A percentile compares a stretch with the other conserved stretches of the same genome.
phyloP scores from a whole-genome alignment of 2,888 invertebrate species.

The Petrolisthes manimaculis region DNA sequence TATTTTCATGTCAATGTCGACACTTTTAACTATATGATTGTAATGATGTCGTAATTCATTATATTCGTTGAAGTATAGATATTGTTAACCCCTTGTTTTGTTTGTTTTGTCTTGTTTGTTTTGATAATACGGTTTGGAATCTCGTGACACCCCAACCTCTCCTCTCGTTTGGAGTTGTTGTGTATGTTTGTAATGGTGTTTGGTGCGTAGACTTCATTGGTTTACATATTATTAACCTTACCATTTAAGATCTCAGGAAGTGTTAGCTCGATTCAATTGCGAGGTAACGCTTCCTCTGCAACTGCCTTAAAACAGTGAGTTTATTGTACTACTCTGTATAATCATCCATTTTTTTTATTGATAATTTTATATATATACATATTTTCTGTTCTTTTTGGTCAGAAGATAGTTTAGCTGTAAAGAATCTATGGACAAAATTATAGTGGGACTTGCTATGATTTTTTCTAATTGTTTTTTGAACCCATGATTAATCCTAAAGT shows the following conservation, averaged over 20 bases:
- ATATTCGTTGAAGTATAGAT: too few species aligned
- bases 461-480: not conserved
- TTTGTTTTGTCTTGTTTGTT: not conserved
- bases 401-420: not conserved
- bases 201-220: slow-evolving; percentile 42
- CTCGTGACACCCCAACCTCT: not conserved
- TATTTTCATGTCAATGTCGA: too few species aligned
- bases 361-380: not conserved
- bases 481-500: not conserved
- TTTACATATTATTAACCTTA: slow-evolving; percentile 26
- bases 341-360: not conserved
- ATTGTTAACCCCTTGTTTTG: too few species aligned
- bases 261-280: slow-evolving; percentile 19
- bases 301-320: slow-evolving; percentile 59
- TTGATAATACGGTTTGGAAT: too few species aligned
- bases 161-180: not conserved
- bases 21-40: too few species aligned
- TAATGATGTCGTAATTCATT: too few species aligned
- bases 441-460: not conserved
- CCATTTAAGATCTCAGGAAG: slow-evolving; percentile 34
- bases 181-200: slow-evolving; percentile 27
- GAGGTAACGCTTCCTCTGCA: slow-evolving; percentile 45
- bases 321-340: not conserved
- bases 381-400: not conserved
- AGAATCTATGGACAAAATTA: not conserved